Conservation (phyloP, 2,797 vertebrate genomes). For the Cottoperca gobio region DNA sequence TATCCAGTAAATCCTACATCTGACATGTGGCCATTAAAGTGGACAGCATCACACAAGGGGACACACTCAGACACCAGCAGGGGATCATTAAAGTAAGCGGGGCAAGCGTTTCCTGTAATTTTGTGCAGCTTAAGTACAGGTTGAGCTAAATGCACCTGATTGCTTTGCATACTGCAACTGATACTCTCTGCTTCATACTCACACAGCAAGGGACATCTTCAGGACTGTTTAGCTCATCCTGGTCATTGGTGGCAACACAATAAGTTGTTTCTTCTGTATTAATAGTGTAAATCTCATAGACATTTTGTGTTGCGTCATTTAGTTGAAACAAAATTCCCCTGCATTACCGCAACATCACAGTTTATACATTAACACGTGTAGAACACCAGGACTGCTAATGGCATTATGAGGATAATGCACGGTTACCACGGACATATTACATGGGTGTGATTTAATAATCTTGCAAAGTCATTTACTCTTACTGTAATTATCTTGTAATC, state of each 20-base stretch:
- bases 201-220: background rate
- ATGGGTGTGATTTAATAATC: constrained; percentile 69
- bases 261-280: background rate
- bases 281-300: background rate
- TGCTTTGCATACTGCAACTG: background rate
- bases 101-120: constrained; percentile 38
- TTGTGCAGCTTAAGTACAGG: constrained; percentile 18
- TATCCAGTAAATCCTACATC: constrained; percentile 27
- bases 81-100: constrained; percentile 20
- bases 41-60: background rate
- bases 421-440: constrained; percentile 65
- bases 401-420: constrained; percentile 46
- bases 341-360: constrained; percentile 15
- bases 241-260: background rate
- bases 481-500: constrained; percentile 70
- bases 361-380: constrained; percentile 22
- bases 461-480: constrained; percentile 59
- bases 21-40: constrained; percentile 23
- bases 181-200: background rate
- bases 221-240: background rate
- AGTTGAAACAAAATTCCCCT: background rate
- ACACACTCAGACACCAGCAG: background rate
- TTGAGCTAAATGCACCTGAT: constrained; percentile 20
- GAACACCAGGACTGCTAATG: constrained; percentile 57
- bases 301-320: background rate